Percentiles rank a stretch among this genome's conserved stretches.
Evolutionary conservation across 2,888 invertebrate species (phyloP).

Genomic region (Nezara viridula): DNA sequence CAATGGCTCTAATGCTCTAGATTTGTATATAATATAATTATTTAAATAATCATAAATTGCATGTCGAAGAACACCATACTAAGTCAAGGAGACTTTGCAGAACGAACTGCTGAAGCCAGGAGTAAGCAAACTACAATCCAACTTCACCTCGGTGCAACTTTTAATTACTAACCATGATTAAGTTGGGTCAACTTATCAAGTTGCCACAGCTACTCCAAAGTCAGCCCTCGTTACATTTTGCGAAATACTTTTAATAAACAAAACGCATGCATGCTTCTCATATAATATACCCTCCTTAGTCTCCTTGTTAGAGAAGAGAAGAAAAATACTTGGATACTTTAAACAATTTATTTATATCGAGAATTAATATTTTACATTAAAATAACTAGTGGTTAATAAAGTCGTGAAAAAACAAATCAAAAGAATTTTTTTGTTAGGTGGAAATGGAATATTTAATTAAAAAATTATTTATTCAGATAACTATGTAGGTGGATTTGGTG

Average conservation of each 20-base stretch:
- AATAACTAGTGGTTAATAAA: too few species aligned
- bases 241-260: slow-evolving; percentile 9
- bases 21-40: too few species aligned
- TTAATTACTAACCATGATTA: slow-evolving; percentile 53
- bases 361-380: too few species aligned
- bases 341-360: too few species aligned
- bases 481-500: too few species aligned
- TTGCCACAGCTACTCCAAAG: neutral
- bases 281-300: too few species aligned
- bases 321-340: too few species aligned
- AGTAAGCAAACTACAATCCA: slow-evolving; percentile 41
- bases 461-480: too few species aligned
- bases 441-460: too few species aligned
- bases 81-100: neutral
- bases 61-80: neutral
- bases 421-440: too few species aligned
- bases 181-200: slow-evolving; percentile 55
- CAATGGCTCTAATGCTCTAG: too few species aligned
- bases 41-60: neutral
- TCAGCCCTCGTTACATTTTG: neutral
- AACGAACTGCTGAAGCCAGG: neutral
- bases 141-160: slow-evolving; percentile 44
- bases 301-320: neutral
- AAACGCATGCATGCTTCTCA: neutral
- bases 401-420: too few species aligned